Evolutionary conservation across 2,888 invertebrate genomes (phyloP), one percentile per base, ranked within the genome.

Genomic region (Rhagium mordax): DNA sequence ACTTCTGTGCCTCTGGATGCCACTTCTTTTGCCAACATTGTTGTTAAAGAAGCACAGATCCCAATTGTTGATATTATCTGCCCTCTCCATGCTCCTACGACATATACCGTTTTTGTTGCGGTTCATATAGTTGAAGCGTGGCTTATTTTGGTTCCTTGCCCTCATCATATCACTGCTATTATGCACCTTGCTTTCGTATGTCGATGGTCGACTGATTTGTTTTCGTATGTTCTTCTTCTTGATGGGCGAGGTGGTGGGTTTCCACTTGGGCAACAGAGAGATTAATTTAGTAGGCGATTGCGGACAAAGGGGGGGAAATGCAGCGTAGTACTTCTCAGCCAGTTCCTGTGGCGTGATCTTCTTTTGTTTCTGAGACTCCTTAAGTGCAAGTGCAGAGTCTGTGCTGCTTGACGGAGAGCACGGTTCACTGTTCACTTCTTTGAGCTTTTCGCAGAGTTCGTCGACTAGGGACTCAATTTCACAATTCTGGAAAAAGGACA

Each of bases 401-500:
- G 66, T 29, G 24, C 66, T 53, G 15, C 18, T 57, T 47, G 10
- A 24, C 24, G 72, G 71, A 29, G 71, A 62, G 18, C 51, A 53
- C 53, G 79, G 71, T 33, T 81, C 81, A 70, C 78, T 88, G 83
- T 92, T 92, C 83, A 93, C 91, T 88, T 94, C 93, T 87, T 94
- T 93, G 83, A 95, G 89, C 89, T 93, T 93, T 81, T 91, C 91
- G 88, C 94, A 94, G 85, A 96, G 90, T 89, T 96, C 95, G 88
- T 95, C 95, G 81, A 96, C 94, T 87, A 96, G 90, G 84, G 91
- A 92, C 89, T 95, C 94, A 85, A 95, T 93, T 87, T 94, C 94
- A 88, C 92, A 91, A 88, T 93, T 93, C 94, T 96, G 90, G 74
- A 78, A 79, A 77, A 73, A 62, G 41, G 57, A 75, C 70, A 73